Base-by-base conservation (phyloP, 2,888 invertebrate species). In the Anaspis maculata region DNA sequence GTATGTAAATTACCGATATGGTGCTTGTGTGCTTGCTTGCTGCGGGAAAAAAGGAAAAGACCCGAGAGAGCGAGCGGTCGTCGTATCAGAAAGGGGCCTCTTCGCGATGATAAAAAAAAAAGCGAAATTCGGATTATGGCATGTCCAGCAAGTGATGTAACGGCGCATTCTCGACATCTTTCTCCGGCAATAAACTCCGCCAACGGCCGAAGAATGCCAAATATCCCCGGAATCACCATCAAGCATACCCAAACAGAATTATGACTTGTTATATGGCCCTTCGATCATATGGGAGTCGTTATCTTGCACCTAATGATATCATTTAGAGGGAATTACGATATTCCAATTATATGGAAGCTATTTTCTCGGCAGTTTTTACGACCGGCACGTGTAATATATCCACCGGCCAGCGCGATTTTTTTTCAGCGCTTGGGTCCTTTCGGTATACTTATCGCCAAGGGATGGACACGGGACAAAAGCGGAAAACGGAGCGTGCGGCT, bases 261-360 rank as follows among this genome's bases (percentile, higher is more conserved):
- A 63, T 62, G 61, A 59, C 58, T 56, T 59, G 61, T 61, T 62
- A 61, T 59, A 59, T 51, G 54, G 55, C 51, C 57, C 51, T 57
- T 59, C 54, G 57, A 60, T 59, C 59, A 56, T 53, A 46, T 45
- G 45, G 39, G 32, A 41, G 52, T 44, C 57, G 56, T 56, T 59
- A 56, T 55, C 49, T 47, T 45, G 45, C 46, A 46, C 43, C 54
- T 56, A 56, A 59, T 57, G 60, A 57, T 57, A 56, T 49, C 59
- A 53, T 59, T 59, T 54, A 54, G 49, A 39, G 4, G 53, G 51
- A 51, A 46, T 56, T 40, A 41, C 44, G 34, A 21, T 34, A 39
- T 38, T 42, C 24, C 24, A 24, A 24, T 24, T 24, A 24, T 10
- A 10, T n/a, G n/a, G n/a, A n/a, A n/a, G n/a, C n/a, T n/a, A n/a